These are phyloP conservation scores for Tetragnatha versicolor DNA, from an alignment of 1,140 invertebrate genomes.

Conservation along the genomic window DNA sequence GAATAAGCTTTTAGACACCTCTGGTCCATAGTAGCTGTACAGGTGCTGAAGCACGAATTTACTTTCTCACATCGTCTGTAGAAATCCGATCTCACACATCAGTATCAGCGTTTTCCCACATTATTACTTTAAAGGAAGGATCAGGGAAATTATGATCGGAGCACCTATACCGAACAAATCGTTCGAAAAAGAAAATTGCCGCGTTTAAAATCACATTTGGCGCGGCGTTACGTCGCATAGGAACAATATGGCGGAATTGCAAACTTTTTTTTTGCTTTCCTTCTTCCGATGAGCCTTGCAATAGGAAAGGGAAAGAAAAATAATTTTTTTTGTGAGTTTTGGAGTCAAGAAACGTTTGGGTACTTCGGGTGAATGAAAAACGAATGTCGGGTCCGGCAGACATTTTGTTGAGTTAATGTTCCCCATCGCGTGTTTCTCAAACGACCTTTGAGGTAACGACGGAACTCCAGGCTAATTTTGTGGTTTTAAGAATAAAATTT, in stretches of 20 bases:
- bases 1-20: too few relatives aligned
- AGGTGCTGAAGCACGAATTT: too few relatives aligned
- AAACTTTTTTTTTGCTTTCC: slow-evolving; percentile 1
- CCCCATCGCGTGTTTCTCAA: too few relatives aligned
- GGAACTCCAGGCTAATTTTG: too few relatives aligned
- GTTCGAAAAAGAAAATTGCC: slow-evolving; percentile 6
- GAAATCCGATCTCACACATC: too few relatives aligned
- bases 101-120: too few relatives aligned
- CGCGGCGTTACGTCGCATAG: not conserved
- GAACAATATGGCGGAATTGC: not conserved
- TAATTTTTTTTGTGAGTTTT: not conserved
- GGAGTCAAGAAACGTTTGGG: slow-evolving; percentile 11
- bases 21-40: too few relatives aligned
- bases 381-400: too few relatives aligned
- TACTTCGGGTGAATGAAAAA: not conserved
- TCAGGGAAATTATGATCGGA: not conserved
- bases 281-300: not conserved
- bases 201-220: slow-evolving; percentile 39
- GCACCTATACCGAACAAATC: slow-evolving; percentile 7
- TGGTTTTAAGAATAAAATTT: too few relatives aligned
- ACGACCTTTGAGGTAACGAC: too few relatives aligned
- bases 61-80: too few relatives aligned
- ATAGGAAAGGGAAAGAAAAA: not conserved
- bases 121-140: not conserved
- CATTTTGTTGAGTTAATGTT: too few relatives aligned